These are phyloP conservation scores for Hafferia zeledoni DNA, from an alignment of 2,797 vertebrate genomes.

Conservation along the genomic window DNA sequence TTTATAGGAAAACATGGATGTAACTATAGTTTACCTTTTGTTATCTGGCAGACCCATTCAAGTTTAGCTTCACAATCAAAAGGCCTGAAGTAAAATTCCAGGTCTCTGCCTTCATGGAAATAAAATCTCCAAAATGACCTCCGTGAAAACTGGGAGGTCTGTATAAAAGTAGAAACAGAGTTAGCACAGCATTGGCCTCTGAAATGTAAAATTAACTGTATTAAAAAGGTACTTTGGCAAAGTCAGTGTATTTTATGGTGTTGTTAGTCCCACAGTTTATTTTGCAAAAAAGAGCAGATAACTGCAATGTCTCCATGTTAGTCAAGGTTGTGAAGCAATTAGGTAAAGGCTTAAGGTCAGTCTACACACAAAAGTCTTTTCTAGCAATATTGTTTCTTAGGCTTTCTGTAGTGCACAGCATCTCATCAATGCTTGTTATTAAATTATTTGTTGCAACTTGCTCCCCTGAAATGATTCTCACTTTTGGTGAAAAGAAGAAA, in stretches of 20 bases:
- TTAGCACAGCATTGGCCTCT: background rate
- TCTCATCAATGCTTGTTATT: background rate
- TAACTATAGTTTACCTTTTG: conserved; percentile 82
- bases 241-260: background rate
- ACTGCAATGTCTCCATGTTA: background rate
- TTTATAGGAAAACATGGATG: background rate
- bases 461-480: background rate
- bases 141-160: conserved; percentile 65
- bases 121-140: conserved; percentile 56
- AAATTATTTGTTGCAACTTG: background rate
- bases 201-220: background rate
- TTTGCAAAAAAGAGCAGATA: background rate
- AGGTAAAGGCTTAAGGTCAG: background rate
- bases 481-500: background rate
- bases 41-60: conserved; percentile 95
- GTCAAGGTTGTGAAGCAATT: background rate
- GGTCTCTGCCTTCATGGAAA: conserved; percentile 54
- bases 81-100: conserved; percentile 82
- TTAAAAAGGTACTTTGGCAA: background rate
- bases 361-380: background rate
- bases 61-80: conserved; percentile 91
- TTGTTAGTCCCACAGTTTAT: background rate
- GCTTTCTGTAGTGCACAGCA: background rate
- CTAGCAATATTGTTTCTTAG: background rate
- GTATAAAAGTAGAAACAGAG: background rate